Base-by-base conservation (phyloP, 2,113 vertebrate genomes). In the Phylloscopus trochilus region DNA sequence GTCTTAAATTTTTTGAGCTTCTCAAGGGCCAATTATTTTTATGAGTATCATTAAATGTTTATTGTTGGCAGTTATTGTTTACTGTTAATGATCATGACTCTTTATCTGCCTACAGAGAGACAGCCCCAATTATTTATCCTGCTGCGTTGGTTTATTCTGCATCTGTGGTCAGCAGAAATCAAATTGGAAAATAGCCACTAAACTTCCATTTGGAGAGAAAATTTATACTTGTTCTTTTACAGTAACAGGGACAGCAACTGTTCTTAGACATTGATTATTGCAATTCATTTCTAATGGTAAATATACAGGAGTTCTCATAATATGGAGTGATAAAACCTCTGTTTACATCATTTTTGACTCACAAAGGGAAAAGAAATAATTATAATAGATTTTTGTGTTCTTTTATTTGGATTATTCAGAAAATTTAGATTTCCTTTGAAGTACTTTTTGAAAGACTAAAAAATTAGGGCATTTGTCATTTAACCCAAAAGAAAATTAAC, bases 51-150 rank as follows among this genome's bases (percentile, higher is more conserved):
- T 92, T 87, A 89, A 64, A 75, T 88, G 72, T 87, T 96, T 96
- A 93, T 87, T 89, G 69, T 51, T 89, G 60, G 49, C 87, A 59
- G 35, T 91, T 95, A 79, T 52, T 90, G 78, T 83, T 96, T 73
- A 90, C 67, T 85, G 46, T 92, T 91, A 83, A 89, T 60, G 74
- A 82, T 90, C 27, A 69, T 58, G 77, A 90, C 28, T 75, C 90
- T 91, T 92, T 89, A 83, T 83, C 17, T 64, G 56, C 66, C 88
- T 88, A 0, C 49, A 31, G 56, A 85, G 79, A 77, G 90, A 66
- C 35, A 60, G 56, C 27, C 55, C 27, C 53, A 46, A 37, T 85
- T 94, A 67, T 31, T 90, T 47, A 72, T 41, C 62, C 39, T 75
- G 62, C 52, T 64, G 19, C 0, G 0, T 66, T 52, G 46, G 22